A percentile compares a stretch with the other conserved stretches of the same genome.
Conservation (phyloP, 2,888 invertebrate species). For the Dinocampus coccinellae region DNA sequence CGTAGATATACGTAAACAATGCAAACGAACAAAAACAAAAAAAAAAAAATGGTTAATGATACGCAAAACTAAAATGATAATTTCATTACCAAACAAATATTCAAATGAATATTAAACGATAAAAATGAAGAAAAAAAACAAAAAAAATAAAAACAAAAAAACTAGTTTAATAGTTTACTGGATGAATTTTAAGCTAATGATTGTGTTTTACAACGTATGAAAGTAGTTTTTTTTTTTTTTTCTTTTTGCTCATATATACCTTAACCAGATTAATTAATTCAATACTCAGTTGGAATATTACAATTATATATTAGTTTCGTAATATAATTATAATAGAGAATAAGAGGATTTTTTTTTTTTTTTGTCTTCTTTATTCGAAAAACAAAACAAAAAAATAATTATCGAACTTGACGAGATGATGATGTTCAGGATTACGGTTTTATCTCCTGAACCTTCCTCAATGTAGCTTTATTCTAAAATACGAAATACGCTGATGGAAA, state of each 20-base stretch:
- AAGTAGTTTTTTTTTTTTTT: not conserved
- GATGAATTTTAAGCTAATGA: not conserved
- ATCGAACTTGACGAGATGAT: not conserved
- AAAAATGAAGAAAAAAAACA: not conserved
- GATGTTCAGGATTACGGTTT: not conserved
- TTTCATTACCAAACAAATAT: not conserved
- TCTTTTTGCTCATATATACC: not conserved
- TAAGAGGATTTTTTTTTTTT: not conserved
- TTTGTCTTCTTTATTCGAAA: not conserved
- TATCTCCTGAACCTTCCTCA: not conserved
- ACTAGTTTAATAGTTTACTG: not conserved
- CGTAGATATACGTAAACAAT: conserved; percentile 38
- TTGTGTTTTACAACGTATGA: not conserved
- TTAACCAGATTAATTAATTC: not conserved
- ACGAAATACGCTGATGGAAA: not conserved
- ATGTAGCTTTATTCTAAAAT: not conserved
- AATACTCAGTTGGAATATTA: not conserved
- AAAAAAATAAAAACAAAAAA: not conserved
- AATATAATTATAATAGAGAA: not conserved
- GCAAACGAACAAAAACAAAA: not conserved
- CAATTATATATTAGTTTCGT: not conserved
- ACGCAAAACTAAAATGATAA: not conserved
- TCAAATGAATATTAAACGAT: not conserved
- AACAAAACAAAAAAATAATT: no score
- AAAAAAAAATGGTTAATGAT: not conserved